phyloP scores from a whole-genome alignment of 2,888 invertebrate species.

The Drosophila affinis region DNA sequence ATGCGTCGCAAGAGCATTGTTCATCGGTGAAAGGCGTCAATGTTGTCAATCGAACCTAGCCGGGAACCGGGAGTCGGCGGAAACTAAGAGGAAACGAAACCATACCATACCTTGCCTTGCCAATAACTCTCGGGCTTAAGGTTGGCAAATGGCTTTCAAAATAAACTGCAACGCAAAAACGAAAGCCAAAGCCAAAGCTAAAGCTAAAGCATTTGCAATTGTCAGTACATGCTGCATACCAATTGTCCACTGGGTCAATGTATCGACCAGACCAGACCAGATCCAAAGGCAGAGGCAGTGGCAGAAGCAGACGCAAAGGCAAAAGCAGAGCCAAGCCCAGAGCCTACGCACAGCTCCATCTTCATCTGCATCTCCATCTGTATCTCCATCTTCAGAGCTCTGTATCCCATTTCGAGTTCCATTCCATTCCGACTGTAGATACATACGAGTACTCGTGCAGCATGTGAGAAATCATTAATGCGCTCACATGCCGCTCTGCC shows the following conservation, averaged over 20 bases:
- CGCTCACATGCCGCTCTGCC: constrained; percentile 47
- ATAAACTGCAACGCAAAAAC: constrained; percentile 60
- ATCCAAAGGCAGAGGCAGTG: too few relatives aligned
- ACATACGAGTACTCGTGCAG: constrained; percentile 8
- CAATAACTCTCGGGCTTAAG: constrained; percentile 54
- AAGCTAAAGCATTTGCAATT: constrained; percentile 58
- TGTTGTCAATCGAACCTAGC: constrained; percentile 27
- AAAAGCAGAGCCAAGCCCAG: constrained; percentile 33
- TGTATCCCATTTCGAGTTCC: constrained; percentile 1
- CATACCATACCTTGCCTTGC: constrained; percentile 64
- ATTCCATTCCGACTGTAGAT: not conserved
- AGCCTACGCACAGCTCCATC: constrained; percentile 40
- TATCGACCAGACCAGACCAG: constrained; percentile 49
- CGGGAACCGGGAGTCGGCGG: not conserved
- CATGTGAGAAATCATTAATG: constrained; percentile 74
- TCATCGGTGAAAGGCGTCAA: constrained; percentile 67
- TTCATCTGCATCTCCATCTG: constrained; percentile 18
- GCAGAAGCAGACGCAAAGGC: not conserved
- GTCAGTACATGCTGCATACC: constrained; percentile 67
- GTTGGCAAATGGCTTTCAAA: constrained; percentile 66
- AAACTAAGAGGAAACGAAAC: constrained; percentile 43
- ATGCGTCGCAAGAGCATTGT: constrained; percentile 17
- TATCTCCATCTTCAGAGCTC: not conserved
- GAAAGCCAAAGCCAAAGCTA: constrained; percentile 64
- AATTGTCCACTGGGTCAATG: constrained; percentile 78